Conservation (phyloP, 2,113 vertebrate genomes). For the Solenodon paradoxus region DNA sequence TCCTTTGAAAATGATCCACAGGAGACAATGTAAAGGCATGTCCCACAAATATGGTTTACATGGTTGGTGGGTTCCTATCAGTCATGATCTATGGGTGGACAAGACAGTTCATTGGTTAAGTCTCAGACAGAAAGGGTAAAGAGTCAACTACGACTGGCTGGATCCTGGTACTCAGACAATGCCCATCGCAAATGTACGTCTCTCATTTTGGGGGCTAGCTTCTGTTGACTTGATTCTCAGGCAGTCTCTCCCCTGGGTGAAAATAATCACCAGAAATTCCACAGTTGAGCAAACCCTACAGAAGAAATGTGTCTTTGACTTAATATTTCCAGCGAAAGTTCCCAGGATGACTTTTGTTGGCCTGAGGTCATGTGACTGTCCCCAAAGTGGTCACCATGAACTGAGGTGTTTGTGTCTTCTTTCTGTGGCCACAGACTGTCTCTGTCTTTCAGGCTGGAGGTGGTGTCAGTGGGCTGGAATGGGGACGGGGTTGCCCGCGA, state of each 20-base stretch:
- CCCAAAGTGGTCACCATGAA: no score
- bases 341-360: background rate
- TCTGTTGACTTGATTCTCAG: background rate
- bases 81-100: background rate
- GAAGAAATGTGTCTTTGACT: background rate
- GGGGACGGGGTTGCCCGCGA: background rate
- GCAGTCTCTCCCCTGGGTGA: background rate
- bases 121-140: background rate
- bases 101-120: background rate
- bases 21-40: background rate
- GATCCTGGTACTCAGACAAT: background rate
- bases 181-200: background rate
- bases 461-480: background rate
- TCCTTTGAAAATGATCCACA: background rate
- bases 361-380: background rate
- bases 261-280: background rate
- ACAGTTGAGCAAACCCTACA: background rate
- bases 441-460: background rate
- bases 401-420: background rate
- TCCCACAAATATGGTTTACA: background rate
- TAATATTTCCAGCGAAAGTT: background rate
- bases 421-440: background rate
- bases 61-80: background rate
- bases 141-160: background rate
- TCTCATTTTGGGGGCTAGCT: background rate